Conservation (phyloP, 2,113 vertebrate species). For the Poeciliopsis turrubarensis region DNA sequence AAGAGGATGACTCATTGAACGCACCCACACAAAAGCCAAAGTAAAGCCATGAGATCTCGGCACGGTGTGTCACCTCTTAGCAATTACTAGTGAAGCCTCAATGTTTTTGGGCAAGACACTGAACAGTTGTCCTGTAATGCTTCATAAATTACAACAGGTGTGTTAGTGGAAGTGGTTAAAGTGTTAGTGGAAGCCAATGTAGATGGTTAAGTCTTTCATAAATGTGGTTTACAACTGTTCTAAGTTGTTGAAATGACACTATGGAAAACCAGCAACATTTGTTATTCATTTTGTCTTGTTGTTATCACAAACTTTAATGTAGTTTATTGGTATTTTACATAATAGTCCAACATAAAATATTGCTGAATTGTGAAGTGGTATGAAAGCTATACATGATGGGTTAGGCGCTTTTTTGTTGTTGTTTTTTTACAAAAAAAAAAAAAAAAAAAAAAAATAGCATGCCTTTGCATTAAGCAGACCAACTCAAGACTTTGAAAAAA, state of each 20-base stretch:
- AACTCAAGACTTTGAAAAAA: no score
- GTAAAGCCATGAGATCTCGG: conserved; percentile 44
- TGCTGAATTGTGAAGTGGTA: no score
- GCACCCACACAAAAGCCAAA: conserved; percentile 54
- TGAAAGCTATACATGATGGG: no score
- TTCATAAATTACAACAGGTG: background rate
- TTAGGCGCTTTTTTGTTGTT: no score
- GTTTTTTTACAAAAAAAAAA: no score
- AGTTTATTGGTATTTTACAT: no score
- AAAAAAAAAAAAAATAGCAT: no score
- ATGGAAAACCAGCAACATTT: background rate
- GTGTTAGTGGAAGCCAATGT: conserved; percentile 16
- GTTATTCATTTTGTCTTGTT: no score
- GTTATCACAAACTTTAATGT: no score
- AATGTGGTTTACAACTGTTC: background rate
- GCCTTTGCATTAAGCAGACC: no score
- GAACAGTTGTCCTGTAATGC: background rate
- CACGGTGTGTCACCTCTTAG: background rate
- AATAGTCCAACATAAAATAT: no score
- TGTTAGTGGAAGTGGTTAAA: conserved; percentile 7
- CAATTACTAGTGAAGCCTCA: background rate
- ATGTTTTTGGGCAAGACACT: background rate
- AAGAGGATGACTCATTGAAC: conserved; percentile 50
- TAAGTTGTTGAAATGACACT: no score
- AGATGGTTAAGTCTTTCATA: background rate